These are phyloP conservation scores for Listronotus bonariensis DNA, from an alignment of 1,140 invertebrate genomes.

Conservation along the genomic window DNA sequence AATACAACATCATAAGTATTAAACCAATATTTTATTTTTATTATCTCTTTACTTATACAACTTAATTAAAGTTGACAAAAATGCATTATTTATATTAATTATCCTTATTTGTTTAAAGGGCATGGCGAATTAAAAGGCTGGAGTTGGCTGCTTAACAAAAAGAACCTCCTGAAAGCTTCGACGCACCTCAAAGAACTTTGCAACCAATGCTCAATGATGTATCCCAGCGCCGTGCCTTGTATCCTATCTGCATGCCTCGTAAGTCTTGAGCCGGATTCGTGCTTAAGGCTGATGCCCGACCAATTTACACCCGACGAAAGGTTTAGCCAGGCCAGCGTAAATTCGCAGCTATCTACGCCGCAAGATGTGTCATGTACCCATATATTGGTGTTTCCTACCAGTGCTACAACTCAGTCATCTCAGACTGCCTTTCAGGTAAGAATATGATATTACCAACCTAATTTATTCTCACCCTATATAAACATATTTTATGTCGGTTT, in stretches of 20 bases:
- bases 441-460: not conserved
- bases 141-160: constrained; percentile 90
- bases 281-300: constrained; percentile 92
- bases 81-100: not conserved
- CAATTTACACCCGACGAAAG: constrained; percentile 91
- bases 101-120: constrained; percentile 24
- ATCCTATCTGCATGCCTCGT: constrained; percentile 97
- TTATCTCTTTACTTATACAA: too few species aligned
- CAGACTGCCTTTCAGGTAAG: constrained; percentile 77
- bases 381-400: constrained; percentile 98
- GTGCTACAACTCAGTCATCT: constrained; percentile 91
- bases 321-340: constrained; percentile 82
- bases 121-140: constrained; percentile 67
- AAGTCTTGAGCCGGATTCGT: constrained; percentile 93
- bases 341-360: constrained; percentile 85
- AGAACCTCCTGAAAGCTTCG: constrained; percentile 86
- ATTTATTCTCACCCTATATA: not conserved
- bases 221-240: constrained; percentile 79
- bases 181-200: constrained; percentile 90
- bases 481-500: too few species aligned
- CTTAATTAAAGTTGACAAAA: too few species aligned
- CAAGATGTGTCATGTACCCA: constrained; percentile 96
- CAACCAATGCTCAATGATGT: constrained; percentile 81
- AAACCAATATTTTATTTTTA: too few species aligned
- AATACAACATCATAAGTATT: too few species aligned